Evolutionary conservation across 1,140 invertebrate species (phyloP), one percentile per base, ranked within the genome.

Genomic region (Drosophila gunungcola): DNA sequence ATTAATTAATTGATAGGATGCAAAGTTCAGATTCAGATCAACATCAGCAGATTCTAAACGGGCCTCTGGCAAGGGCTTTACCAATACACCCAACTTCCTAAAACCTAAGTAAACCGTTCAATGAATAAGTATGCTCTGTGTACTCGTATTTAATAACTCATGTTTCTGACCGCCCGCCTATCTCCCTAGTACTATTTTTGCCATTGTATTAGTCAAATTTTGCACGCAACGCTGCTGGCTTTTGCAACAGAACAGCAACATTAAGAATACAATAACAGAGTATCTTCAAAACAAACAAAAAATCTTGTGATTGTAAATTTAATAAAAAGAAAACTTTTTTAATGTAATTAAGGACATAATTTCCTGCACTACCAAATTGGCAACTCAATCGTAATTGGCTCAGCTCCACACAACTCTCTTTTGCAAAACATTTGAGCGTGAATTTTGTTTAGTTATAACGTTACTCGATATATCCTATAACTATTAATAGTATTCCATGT

Each of bases 301-400:
- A 84, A 79, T 88, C 82, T 86, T 86, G 83, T 86, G 83, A 86
- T 86, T 86, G 83, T 86, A 86, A 83, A 86, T 88, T 86, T 88
- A 88, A 86, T 86, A 86, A 83, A 82, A 68, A 61, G 29, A 65
- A 76, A 74, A 74, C 56, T 76, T 73, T 88, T 69, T 68, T 73
- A 83, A 77, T 83, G 55, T 86, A 88, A 83, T 79, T 89, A 79
- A 69, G 74, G 57, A 73, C 72, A 76, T 52, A 51, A 34, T 72
- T 69, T 43, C 21, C 53, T 45, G 61, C 63, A 82, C 51, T 12
- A 76, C 69, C 41, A 41, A 49, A 73, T 75, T 49, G 64, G 57
- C 57, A 48, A 48, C 16, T 34, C 21, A 13, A 34, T 64, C 25
- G 51, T 45, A 48, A 55, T 65, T 49, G 67, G 78, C 73, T 73